Evolutionary conservation across 1,140 invertebrate species (phyloP).

Genomic region (Paralvinella palmiformis): DNA sequence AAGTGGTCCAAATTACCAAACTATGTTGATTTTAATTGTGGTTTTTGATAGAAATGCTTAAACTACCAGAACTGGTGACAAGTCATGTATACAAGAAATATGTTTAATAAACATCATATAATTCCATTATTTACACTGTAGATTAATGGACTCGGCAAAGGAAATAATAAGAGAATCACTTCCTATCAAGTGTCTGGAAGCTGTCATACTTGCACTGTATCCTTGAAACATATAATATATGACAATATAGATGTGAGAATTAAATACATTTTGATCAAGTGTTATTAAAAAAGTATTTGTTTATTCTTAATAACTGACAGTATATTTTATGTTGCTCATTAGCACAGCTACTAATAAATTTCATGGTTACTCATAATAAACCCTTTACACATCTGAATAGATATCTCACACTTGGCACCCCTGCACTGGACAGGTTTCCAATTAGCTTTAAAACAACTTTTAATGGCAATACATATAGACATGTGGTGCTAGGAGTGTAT

Average conservation of each 20-base stretch:
- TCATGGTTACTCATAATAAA: conserved; percentile 22
- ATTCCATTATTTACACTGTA: conserved; percentile 24
- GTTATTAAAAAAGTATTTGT: too few relatives aligned
- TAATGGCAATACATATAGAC: conserved; percentile 39
- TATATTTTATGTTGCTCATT: too few relatives aligned
- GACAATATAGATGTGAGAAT: too few relatives aligned
- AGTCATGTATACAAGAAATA: background rate
- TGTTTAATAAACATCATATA: background rate
- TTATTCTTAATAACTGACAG: too few relatives aligned
- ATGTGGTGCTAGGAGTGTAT: conserved; percentile 51
- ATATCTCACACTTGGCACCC: conserved; percentile 45
- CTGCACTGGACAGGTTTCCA: conserved; percentile 48
- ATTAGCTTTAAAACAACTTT: conserved; percentile 50
- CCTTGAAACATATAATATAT: too few relatives aligned
- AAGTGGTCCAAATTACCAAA: too few relatives aligned
- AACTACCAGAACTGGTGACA: background rate
- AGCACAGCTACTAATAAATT: background rate
- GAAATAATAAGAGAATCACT: conserved; percentile 50
- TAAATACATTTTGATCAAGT: too few relatives aligned
- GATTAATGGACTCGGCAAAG: conserved; percentile 48
- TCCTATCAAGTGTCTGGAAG: conserved; percentile 53
- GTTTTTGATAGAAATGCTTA: background rate
- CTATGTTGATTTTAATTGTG: background rate
- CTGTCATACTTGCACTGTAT: conserved; percentile 51
- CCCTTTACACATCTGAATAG: conserved; percentile 13